phyloP scores from a whole-genome alignment of 2,888 invertebrate genomes.

The Orthosia incerta region DNA sequence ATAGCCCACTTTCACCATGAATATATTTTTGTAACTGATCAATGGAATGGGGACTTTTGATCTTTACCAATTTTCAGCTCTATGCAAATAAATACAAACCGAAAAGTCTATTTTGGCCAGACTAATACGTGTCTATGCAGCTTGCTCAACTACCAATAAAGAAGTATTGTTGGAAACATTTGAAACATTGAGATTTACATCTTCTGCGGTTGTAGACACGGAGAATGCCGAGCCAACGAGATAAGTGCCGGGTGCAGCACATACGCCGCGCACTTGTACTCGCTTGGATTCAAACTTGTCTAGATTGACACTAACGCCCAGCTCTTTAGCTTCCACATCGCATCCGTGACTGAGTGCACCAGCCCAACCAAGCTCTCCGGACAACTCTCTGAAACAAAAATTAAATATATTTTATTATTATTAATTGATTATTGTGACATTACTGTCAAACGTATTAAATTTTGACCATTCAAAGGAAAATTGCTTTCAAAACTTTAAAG shows the following conservation, averaged over 20 bases:
- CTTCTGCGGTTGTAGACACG: conserved; percentile 70
- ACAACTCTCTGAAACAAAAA: conserved; percentile 77
- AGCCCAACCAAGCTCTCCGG: conserved; percentile 85
- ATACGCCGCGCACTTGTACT: conserved; percentile 91
- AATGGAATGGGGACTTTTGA: no score
- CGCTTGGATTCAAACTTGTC: conserved; percentile 89
- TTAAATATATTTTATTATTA: not conserved
- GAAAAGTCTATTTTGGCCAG: no score
- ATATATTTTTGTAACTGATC: no score
- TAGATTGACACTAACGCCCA: conserved; percentile 84
- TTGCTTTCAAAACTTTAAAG: not conserved
- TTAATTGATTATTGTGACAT: not conserved
- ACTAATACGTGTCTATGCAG: conserved; percentile 51
- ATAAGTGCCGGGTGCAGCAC: conserved; percentile 93
- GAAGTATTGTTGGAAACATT: conserved; percentile 81
- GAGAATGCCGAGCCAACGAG: conserved; percentile 92
- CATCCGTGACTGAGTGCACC: conserved; percentile 84
- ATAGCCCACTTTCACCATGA: no score
- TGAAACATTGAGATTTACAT: conserved; percentile 69
- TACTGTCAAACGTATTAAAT: not conserved
- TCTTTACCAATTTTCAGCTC: no score
- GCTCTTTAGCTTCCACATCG: conserved; percentile 81
- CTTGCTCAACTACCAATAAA: conserved; percentile 82
- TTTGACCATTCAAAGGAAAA: not conserved
- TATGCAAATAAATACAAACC: no score